A percentile compares a stretch with the other conserved stretches of the same genome.
These are phyloP conservation scores for Epirrita christyi DNA, from an alignment of 2,888 invertebrate genomes.

Conservation along the genomic window DNA sequence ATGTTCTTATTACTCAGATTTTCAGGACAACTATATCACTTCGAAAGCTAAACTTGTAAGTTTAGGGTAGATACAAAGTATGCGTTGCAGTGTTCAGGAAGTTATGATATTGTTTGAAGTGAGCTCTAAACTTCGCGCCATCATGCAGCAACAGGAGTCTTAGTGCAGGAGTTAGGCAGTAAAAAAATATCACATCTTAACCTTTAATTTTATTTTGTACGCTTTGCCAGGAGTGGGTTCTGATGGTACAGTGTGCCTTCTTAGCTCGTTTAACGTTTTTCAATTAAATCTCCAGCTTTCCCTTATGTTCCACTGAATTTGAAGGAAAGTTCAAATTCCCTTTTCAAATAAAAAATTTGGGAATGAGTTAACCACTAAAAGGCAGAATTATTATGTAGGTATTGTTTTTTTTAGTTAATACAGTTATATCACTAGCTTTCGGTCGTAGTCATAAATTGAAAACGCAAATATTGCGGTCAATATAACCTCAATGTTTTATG, in stretches of 20 bases:
- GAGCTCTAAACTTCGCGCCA: constrained; percentile 10
- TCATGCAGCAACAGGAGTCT: constrained; percentile 19
- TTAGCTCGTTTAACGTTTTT: no score
- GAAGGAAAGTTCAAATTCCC: no score
- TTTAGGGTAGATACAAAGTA: constrained; percentile 21
- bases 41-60: constrained; percentile 2
- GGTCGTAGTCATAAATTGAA: constrained; percentile 9
- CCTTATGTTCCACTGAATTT: no score
- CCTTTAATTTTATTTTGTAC: no score
- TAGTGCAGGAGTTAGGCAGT: not conserved
- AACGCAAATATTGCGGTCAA: constrained; percentile 10
- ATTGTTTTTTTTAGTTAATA: no score
- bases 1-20: not conserved
- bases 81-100: constrained; percentile 6
- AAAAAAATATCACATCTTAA: not conserved
- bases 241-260: no score
- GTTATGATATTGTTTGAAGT: constrained; percentile 16
- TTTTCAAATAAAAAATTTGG: no score
- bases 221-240: no score
- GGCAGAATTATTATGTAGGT: no score
- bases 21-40: not conserved
- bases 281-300: no score
- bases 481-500: constrained; percentile 9
- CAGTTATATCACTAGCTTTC: not conserved
- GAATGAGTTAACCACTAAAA: no score